Conservation (phyloP, 2,888 invertebrate genomes). For the Troides oblongomaculatus region DNA sequence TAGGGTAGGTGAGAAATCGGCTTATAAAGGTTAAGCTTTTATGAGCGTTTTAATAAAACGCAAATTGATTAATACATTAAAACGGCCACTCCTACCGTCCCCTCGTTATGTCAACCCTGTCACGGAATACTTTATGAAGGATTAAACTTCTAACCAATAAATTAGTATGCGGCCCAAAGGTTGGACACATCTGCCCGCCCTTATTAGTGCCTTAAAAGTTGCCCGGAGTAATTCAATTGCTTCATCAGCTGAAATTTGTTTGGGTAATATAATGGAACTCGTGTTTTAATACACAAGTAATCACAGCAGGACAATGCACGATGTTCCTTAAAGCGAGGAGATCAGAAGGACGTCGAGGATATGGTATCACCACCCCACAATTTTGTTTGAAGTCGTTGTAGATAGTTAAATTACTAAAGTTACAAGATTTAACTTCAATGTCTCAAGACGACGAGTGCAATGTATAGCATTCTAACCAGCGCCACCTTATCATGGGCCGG, state of each 20-base stretch:
- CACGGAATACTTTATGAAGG: constrained; percentile 30
- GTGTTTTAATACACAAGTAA: not conserved
- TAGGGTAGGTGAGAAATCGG: constrained; percentile 51
- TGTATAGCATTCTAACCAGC: too few species aligned
- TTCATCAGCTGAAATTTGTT: constrained; percentile 21
- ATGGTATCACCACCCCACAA: too few species aligned
- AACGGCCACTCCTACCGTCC: constrained; percentile 17
- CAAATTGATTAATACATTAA: constrained; percentile 20
- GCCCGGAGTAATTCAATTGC: constrained; percentile 31
- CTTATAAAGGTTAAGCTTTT: constrained; percentile 11
- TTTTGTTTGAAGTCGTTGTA: too few species aligned
- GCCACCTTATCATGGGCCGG: too few species aligned
- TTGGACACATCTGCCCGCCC: constrained; percentile 38
- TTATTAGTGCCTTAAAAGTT: constrained; percentile 35
- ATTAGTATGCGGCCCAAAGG: constrained; percentile 41
- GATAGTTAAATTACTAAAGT: too few species aligned
- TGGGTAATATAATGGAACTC: not conserved
- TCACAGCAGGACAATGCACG: too few species aligned
- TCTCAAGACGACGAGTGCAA: too few species aligned
- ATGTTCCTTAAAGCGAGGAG: too few species aligned
- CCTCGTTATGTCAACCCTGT: constrained; percentile 26
- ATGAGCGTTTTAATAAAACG: constrained; percentile 22
- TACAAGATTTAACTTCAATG: too few species aligned
- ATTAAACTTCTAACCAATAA: constrained; percentile 35
- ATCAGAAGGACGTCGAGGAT: too few species aligned